phyloP scores from a whole-genome alignment of 2,113 vertebrate genomes.

The Gymnorhina tibicen region DNA sequence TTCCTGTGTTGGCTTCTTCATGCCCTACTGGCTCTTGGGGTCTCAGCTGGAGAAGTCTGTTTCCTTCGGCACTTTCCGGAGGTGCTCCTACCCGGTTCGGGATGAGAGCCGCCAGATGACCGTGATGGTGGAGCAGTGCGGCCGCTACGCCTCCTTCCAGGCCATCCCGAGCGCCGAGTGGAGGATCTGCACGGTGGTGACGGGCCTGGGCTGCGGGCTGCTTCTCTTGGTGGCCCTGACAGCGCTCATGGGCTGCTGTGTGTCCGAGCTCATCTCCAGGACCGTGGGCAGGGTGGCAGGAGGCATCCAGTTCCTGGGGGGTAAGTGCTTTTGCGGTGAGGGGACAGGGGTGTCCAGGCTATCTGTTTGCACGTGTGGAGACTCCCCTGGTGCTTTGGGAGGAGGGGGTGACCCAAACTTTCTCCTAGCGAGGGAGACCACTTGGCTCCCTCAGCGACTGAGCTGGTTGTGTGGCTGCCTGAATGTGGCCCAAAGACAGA shows the following conservation, averaged over 20 bases:
- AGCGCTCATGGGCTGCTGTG: constrained; percentile 94
- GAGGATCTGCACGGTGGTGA: constrained; percentile 93
- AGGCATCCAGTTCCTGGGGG: constrained; percentile 94
- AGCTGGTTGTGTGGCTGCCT: background rate
- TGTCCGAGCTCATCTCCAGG: constrained; percentile 95
- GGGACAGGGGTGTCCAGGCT: background rate
- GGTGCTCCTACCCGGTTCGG: constrained; percentile 93
- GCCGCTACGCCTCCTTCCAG: constrained; percentile 93
- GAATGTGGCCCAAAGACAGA: background rate
- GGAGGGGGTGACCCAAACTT: background rate
- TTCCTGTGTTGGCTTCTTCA: constrained; percentile 96
- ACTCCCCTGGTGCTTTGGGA: background rate
- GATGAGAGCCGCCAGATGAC: constrained; percentile 89
- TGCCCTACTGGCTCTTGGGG: constrained; percentile 98
- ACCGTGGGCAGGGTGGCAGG: constrained; percentile 94
- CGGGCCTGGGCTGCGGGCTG: constrained; percentile 91
- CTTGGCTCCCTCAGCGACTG: accelerated
- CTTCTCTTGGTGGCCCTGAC: constrained; percentile 94
- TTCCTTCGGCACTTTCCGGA: constrained; percentile 94
- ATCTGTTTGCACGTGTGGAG: accelerated
- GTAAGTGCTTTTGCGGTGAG: constrained; percentile 72
- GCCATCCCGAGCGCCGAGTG: constrained; percentile 93
- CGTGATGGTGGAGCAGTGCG: constrained; percentile 97
- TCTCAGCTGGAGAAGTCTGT: constrained; percentile 93
- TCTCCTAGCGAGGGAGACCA: background rate